Conservation (phyloP, 2,888 invertebrate genomes). For the Brachypterus glaber region DNA sequence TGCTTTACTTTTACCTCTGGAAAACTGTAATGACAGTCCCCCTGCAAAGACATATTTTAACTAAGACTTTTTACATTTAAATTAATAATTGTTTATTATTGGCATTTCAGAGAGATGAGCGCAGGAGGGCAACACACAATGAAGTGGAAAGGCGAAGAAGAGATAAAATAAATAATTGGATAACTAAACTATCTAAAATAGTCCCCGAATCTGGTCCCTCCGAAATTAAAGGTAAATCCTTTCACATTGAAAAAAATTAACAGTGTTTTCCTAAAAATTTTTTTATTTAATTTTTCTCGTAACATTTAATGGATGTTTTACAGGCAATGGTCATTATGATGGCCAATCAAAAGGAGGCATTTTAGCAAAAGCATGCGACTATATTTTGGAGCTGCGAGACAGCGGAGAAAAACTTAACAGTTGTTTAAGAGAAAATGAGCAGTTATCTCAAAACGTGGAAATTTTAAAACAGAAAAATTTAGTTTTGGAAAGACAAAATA, state of each 20-base stretch:
- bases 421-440: conserved; percentile 57
- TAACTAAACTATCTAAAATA: conserved; percentile 81
- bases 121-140: conserved; percentile 85
- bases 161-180: conserved; percentile 97
- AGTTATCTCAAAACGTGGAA: conserved; percentile 59
- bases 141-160: conserved; percentile 88
- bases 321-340: conserved; percentile 52
- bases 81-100: no score
- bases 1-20: no score
- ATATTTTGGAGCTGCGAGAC: conserved; percentile 75
- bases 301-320: no score
- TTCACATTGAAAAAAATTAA: no score
- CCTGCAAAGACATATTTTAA: no score
- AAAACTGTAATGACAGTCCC: no score
- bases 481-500: conserved; percentile 68
- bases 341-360: conserved; percentile 89
- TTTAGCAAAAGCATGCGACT: conserved; percentile 89
- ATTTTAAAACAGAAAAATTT: conserved; percentile 61
- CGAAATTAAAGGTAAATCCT: conserved; percentile 53
- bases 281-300: no score
- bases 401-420: conserved; percentile 64
- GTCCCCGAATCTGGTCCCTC: conserved; percentile 57
- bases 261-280: no score
- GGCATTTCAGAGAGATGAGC: conserved; percentile 69
- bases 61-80: conserved; percentile 3